Percentiles rank a stretch among this genome's conserved stretches.
Conservation (phyloP, 2,113 vertebrate genomes). For the Bothrops jararaca region DNA sequence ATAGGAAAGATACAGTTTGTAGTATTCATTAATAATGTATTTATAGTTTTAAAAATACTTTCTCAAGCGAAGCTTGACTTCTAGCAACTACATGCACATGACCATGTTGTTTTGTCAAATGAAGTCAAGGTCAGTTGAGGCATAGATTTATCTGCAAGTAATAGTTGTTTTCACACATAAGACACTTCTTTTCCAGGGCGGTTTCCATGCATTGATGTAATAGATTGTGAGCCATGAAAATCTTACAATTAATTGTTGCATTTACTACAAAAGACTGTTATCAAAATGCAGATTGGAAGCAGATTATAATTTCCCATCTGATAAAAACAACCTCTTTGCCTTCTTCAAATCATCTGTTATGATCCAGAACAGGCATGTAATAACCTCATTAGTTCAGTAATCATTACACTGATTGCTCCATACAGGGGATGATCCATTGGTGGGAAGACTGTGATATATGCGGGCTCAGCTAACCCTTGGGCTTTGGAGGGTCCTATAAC, state of each 20-base stretch:
- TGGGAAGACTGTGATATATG: background rate
- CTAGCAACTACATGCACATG: background rate
- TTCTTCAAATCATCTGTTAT: background rate
- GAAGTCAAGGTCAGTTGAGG: background rate
- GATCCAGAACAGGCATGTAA: background rate
- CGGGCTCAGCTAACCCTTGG: background rate
- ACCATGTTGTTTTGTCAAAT: background rate
- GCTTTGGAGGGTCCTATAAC: background rate
- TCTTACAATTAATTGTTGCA: background rate
- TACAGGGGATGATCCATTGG: background rate
- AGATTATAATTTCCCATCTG: background rate
- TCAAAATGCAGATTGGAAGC: background rate
- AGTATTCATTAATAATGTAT: background rate
- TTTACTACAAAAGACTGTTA: background rate
- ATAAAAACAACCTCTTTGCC: background rate
- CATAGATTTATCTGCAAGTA: background rate
- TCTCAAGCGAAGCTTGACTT: background rate
- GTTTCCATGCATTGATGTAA: background rate
- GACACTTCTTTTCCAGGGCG: background rate
- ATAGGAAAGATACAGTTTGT: background rate
- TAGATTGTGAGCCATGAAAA: background rate
- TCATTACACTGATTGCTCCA: background rate
- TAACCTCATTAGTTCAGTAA: background rate
- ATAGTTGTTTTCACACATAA: background rate
- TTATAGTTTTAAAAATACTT: background rate